These are phyloP conservation scores for Limnephilus auricula DNA, from an alignment of 2,888 invertebrate species.

Conservation along the genomic window DNA sequence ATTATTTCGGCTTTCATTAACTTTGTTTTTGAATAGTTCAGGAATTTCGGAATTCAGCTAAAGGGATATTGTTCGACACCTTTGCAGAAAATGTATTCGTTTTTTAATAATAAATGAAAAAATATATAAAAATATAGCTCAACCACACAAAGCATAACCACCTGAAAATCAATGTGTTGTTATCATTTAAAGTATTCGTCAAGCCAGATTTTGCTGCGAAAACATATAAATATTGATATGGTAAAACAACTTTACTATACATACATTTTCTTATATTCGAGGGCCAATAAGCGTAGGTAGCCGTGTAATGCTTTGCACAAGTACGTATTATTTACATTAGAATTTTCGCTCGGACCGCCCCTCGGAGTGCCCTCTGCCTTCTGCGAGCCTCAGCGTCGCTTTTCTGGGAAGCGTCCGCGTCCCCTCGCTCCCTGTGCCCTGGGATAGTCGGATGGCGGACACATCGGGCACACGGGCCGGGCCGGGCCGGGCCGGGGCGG, in stretches of 20 bases:
- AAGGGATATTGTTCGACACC: background rate
- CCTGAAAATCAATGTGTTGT: no score
- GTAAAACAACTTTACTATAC: background rate
- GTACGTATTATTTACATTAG: no score
- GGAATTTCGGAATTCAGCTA: background rate
- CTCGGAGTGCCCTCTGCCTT: background rate
- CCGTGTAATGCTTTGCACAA: background rate
- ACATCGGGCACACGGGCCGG: background rate
- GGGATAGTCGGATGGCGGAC: background rate
- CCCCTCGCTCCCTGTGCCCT: background rate
- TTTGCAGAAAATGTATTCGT: background rate
- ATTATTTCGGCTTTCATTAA: no score
- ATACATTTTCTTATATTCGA: background rate
- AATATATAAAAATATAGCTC: no score
- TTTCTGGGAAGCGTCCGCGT: slow-evolving; percentile 43
- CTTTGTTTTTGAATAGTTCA: background rate
- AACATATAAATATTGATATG: background rate
- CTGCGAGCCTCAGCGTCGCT: background rate
- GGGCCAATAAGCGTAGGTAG: background rate
- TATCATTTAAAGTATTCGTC: background rate
- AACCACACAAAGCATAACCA: no score
- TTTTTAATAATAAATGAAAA: background rate
- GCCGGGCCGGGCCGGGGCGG: slow-evolving; percentile 25
- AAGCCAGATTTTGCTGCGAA: background rate
- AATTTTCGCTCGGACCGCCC: slow-evolving; percentile 2